Percentiles rank a stretch among this genome's conserved stretches.
Conservation (phyloP, 2,888 invertebrate genomes). For the Cyclophora albipunctata region DNA sequence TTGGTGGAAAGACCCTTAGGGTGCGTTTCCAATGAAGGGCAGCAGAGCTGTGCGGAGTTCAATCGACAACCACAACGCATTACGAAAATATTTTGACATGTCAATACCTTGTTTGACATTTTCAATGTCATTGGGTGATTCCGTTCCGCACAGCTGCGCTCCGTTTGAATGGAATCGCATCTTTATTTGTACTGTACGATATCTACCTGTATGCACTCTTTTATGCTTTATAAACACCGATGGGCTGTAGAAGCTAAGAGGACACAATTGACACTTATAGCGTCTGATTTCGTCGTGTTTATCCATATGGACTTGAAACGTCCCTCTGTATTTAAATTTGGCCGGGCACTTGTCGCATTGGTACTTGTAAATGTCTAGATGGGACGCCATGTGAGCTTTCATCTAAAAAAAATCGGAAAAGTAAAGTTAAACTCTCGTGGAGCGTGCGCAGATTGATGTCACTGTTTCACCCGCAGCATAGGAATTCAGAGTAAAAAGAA, state of each 20-base stretch:
- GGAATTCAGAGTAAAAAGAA: not conserved
- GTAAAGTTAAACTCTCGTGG: not conserved
- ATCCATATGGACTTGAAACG: constrained; percentile 33
- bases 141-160: too few relatives aligned
- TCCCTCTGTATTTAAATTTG: constrained; percentile 25
- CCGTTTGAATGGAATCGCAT: too few relatives aligned
- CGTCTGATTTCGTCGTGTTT: constrained; percentile 55
- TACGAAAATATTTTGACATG: too few relatives aligned
- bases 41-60: too few relatives aligned
- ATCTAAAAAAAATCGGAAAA: constrained; percentile 23
- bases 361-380: constrained; percentile 25
- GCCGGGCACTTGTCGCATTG: constrained; percentile 47
- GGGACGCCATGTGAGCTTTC: constrained; percentile 34
- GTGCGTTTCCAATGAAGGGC: too few relatives aligned
- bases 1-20: too few relatives aligned
- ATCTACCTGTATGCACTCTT: constrained; percentile 57
- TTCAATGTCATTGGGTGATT: too few relatives aligned
- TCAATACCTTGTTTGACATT: too few relatives aligned
- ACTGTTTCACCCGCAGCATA: too few relatives aligned
- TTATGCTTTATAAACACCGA: constrained; percentile 57
- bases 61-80: too few relatives aligned
- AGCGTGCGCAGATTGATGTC: too few relatives aligned
- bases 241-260: constrained; percentile 46
- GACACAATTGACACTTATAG: constrained; percentile 55
- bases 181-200: too few relatives aligned